These are phyloP conservation scores for Murina feae DNA, from an alignment of 2,113 vertebrate species.

Conservation along the genomic window DNA sequence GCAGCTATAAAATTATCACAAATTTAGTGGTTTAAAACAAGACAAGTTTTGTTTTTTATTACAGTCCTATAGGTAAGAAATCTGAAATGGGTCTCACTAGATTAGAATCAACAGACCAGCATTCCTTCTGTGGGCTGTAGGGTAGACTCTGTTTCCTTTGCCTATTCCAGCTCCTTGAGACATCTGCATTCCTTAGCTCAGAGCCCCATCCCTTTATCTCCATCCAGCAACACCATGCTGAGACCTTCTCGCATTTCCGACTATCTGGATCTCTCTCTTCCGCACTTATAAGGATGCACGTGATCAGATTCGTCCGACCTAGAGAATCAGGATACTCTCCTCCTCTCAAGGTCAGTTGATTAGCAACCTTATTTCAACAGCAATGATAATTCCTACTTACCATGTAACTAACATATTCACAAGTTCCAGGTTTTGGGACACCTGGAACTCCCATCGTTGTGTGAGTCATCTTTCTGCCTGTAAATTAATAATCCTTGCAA, in stretches of 20 bases:
- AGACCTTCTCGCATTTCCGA: not conserved
- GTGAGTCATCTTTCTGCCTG: not conserved
- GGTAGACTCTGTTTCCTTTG: not conserved
- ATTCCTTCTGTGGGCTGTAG: not conserved
- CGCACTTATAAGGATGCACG: not conserved
- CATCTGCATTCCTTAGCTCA: not conserved
- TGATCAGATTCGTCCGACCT: not conserved
- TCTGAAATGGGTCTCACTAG: not conserved
- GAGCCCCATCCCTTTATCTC: not conserved
- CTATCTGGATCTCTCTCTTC: not conserved
- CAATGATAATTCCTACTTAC: not conserved
- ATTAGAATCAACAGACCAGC: not conserved
- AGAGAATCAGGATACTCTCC: not conserved
- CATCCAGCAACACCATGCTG: not conserved
- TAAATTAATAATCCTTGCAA: slow-evolving; percentile 4
- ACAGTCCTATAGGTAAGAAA: not conserved
- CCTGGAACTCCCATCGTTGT: not conserved
- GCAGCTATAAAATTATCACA: not conserved
- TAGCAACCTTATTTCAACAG: not conserved
- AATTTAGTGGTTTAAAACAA: not conserved
- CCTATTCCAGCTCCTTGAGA: not conserved
- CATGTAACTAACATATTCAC: not conserved
- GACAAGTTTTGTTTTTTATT: not conserved
- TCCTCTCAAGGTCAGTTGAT: not conserved
- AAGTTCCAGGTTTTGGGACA: not conserved